Conservation (phyloP, 1,140 invertebrate genomes). For the Helicoverpa zea region DNA sequence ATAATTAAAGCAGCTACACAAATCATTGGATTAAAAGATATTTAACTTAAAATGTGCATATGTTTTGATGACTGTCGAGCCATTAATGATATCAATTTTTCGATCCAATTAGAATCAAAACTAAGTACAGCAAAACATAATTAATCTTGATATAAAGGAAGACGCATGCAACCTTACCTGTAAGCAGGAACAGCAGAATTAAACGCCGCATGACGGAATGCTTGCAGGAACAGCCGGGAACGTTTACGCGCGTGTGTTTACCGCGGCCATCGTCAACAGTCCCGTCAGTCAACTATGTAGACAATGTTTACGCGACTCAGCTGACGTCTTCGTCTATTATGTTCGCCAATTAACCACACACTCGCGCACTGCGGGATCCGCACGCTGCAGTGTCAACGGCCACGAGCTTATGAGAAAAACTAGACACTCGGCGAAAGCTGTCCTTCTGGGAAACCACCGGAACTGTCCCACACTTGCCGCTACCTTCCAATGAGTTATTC, state of each 20-base stretch:
- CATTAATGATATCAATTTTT: neutral
- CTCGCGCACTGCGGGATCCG: slow-evolving; percentile 85
- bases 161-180: slow-evolving; percentile 69
- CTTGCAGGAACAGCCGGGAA: slow-evolving; percentile 56
- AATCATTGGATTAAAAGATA: neutral
- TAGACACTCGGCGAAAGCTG: slow-evolving; percentile 79
- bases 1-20: too few relatives aligned
- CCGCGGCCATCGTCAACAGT: slow-evolving; percentile 70
- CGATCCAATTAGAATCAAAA: neutral
- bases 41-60: neutral
- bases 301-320: slow-evolving; percentile 84
- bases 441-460: slow-evolving; percentile 55
- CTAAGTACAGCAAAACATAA: neutral
- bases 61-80: neutral
- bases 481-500: slow-evolving; percentile 59
- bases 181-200: slow-evolving; percentile 72
- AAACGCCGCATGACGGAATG: slow-evolving; percentile 77
- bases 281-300: slow-evolving; percentile 65
- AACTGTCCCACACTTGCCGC: slow-evolving; percentile 39
- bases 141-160: neutral
- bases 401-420: slow-evolving; percentile 82
- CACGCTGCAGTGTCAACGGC: slow-evolving; percentile 85
- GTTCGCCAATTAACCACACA: slow-evolving; percentile 84
- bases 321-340: slow-evolving; percentile 74
- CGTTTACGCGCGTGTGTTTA: slow-evolving; percentile 62